Percentiles rank a stretch among this genome's conserved stretches.
phyloP scores from a whole-genome alignment of 2,797 vertebrate species.

The Sebastes umbrosus region DNA sequence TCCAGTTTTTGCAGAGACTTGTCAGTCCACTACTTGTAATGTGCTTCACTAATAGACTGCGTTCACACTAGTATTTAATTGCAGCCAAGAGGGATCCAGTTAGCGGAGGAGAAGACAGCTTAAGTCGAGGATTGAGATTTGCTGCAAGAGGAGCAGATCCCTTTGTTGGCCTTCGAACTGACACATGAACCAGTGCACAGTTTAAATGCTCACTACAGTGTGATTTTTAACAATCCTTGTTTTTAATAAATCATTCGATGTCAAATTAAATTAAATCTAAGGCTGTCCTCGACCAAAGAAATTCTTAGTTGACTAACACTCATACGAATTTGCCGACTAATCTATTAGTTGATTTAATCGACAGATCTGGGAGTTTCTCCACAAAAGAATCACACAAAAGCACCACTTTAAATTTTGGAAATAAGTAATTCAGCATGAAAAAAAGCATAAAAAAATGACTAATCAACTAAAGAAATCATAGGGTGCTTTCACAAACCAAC shows the following conservation, averaged over 20 bases:
- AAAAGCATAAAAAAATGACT: too few species aligned
- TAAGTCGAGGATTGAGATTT: background rate
- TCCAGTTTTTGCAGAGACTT: background rate
- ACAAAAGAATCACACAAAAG: too few species aligned
- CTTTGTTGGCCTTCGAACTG: background rate
- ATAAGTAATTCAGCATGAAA: too few species aligned
- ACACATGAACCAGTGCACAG: background rate
- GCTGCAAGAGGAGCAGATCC: background rate
- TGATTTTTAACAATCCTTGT: background rate
- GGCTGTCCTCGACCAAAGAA: too few species aligned
- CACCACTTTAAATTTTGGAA: too few species aligned
- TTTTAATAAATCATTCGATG: background rate
- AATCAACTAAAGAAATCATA: too few species aligned
- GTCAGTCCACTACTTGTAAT: constrained; percentile 6
- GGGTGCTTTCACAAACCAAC: too few species aligned
- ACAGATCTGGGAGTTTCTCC: too few species aligned
- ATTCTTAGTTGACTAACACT: too few species aligned
- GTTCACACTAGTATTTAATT: constrained; percentile 16
- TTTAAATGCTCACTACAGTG: background rate
- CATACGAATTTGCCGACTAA: too few species aligned
- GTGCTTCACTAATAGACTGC: constrained; percentile 4
- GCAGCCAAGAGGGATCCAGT: background rate
- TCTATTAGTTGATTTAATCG: too few species aligned
- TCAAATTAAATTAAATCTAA: background rate
- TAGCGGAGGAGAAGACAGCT: background rate